These are phyloP conservation scores for Amphibalanus amphitrite DNA, from an alignment of 1,140 invertebrate genomes.

Conservation along the genomic window DNA sequence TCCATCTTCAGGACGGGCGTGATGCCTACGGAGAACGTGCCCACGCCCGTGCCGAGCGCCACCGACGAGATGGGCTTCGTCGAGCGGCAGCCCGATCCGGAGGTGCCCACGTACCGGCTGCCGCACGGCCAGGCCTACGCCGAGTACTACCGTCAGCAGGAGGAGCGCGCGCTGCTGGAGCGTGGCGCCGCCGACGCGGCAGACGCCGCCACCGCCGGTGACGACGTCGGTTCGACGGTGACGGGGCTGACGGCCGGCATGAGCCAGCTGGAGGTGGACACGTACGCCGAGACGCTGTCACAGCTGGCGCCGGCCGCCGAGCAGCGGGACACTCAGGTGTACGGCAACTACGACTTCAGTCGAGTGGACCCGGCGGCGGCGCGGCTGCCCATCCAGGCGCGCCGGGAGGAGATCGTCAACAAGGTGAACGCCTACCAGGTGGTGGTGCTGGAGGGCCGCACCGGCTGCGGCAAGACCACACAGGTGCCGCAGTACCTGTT, in stretches of 20 bases:
- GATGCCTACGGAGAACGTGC: background rate
- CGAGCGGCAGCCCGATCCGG: background rate
- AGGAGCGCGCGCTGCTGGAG: background rate
- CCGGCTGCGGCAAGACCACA: constrained; percentile 61
- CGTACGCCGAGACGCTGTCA: background rate
- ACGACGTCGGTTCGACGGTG: background rate
- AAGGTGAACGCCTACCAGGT: constrained; percentile 46
- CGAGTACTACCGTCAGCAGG: background rate
- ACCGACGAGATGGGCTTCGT: background rate
- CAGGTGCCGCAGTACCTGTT: constrained; percentile 78
- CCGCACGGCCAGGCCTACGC: background rate
- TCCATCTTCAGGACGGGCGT: background rate
- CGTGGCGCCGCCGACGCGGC: background rate
- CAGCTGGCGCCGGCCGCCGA: background rate
- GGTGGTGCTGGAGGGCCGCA: constrained; percentile 71
- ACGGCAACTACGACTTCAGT: background rate
- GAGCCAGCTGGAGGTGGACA: background rate
- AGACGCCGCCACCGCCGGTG: background rate
- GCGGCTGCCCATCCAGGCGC: background rate
- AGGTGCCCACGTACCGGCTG: background rate
- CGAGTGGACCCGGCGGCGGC: background rate
- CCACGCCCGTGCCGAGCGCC: background rate
- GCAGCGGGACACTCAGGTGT: background rate
- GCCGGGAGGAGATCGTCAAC: constrained; percentile 33
- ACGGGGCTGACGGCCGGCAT: background rate